These are phyloP conservation scores for Polyergus mexicanus DNA, from an alignment of 1,140 invertebrate species.

Conservation along the genomic window DNA sequence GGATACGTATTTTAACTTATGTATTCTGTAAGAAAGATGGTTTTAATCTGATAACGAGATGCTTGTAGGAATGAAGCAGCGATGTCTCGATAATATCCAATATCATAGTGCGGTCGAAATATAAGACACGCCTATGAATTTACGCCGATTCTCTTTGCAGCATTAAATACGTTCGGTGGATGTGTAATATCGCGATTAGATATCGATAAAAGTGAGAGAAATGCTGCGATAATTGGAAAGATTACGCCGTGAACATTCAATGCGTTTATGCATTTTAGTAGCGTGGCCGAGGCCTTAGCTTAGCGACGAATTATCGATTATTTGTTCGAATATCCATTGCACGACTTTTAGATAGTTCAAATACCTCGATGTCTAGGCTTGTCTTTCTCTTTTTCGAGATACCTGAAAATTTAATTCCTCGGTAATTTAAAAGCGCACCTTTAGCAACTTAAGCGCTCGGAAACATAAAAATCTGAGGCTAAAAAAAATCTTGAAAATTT, in stretches of 20 bases:
- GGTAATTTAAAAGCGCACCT: slow-evolving; percentile 39
- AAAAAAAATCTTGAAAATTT: neutral
- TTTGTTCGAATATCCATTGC: slow-evolving; percentile 55
- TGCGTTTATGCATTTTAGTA: slow-evolving; percentile 64
- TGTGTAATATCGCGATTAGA: slow-evolving; percentile 42
- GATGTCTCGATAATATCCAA: slow-evolving; percentile 46
- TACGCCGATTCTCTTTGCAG: neutral
- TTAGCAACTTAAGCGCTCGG: neutral
- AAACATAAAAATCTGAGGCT: neutral
- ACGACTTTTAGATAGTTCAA: slow-evolving; percentile 12
- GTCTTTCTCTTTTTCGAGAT: slow-evolving; percentile 5
- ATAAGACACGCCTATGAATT: slow-evolving; percentile 29
- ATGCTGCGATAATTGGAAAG: slow-evolving; percentile 72
- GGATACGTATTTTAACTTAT: no score
- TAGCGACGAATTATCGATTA: slow-evolving; percentile 47
- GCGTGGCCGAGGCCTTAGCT: slow-evolving; percentile 1
- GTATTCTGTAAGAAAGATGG: neutral
- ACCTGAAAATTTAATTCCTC: slow-evolving; percentile 24
- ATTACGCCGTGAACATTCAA: slow-evolving; percentile 57
- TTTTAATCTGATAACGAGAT: neutral
- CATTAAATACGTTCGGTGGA: slow-evolving; percentile 27
- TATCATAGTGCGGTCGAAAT: slow-evolving; percentile 54
- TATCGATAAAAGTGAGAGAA: slow-evolving; percentile 53
- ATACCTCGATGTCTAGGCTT: slow-evolving; percentile 8
- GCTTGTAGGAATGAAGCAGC: neutral